phyloP scores from a whole-genome alignment of 2,797 vertebrate genomes.

The Microctenopoma stevenorrisi region DNA sequence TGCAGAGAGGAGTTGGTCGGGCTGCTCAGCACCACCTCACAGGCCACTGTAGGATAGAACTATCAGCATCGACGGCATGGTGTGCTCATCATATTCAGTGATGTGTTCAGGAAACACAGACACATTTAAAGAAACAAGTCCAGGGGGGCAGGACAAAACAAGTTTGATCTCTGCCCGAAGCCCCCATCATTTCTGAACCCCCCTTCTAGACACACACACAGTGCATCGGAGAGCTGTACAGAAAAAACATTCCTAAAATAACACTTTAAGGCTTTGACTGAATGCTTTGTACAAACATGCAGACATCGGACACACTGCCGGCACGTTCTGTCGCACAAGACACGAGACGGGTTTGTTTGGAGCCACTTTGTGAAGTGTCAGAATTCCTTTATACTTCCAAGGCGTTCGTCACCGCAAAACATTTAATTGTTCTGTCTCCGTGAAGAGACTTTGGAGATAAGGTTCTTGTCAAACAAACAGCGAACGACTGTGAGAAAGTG shows the following conservation, averaged over 20 bases:
- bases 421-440: constrained; percentile 1
- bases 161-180: too few relatives aligned
- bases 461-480: constrained; percentile 36
- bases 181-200: too few relatives aligned
- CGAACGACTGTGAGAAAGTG: constrained; percentile 21
- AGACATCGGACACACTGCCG: not conserved
- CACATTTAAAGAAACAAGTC: not conserved
- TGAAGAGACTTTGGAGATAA: constrained; percentile 29
- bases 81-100: not conserved
- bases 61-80: not conserved
- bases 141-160: too few relatives aligned
- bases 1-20: constrained; percentile 41
- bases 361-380: not conserved
- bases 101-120: not conserved
- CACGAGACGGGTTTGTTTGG: constrained; percentile 1
- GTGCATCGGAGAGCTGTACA: constrained; percentile 14
- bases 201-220: not conserved
- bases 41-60: constrained; percentile 4
- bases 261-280: not conserved
- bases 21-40: constrained; percentile 49
- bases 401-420: not conserved
- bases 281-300: not conserved
- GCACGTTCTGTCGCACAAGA: not conserved
- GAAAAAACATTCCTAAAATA: constrained; percentile 5
- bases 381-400: not conserved